A percentile compares a stretch with the other conserved stretches of the same genome.
These are phyloP conservation scores for Mus spicilegus DNA, from an alignment of 2,113 vertebrate genomes.

Conservation along the genomic window DNA sequence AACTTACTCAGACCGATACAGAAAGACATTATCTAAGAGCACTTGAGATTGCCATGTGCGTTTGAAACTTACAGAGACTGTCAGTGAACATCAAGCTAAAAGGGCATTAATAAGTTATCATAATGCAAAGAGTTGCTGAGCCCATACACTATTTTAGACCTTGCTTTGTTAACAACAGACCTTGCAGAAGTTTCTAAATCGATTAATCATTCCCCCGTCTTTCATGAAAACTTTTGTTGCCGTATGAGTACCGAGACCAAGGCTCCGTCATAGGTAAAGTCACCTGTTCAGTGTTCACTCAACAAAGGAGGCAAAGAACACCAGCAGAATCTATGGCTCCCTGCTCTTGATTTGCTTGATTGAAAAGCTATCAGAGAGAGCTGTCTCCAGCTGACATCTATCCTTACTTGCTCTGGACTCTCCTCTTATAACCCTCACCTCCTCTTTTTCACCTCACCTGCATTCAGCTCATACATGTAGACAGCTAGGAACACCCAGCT, in stretches of 20 bases:
- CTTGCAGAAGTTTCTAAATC: background rate
- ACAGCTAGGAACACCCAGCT: constrained; percentile 14
- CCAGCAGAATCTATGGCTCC: background rate
- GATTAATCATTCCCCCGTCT: background rate
- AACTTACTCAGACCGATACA: background rate
- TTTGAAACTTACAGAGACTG: background rate
- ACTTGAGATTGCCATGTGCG: background rate
- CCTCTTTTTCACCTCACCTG: constrained; percentile 40
- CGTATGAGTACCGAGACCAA: background rate
- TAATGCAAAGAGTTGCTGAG: background rate
- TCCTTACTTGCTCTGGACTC: background rate
- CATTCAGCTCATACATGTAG: background rate
- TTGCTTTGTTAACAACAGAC: background rate
- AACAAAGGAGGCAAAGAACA: background rate
- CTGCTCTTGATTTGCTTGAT: background rate
- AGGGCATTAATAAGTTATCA: background rate
- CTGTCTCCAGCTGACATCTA: background rate
- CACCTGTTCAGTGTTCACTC: too few relatives aligned
- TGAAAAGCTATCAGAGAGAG: background rate
- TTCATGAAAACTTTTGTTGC: background rate
- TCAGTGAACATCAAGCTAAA: background rate
- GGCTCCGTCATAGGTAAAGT: background rate
- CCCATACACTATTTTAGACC: background rate
- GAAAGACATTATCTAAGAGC: background rate
- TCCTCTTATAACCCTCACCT: background rate